Percentiles rank a stretch among this genome's conserved stretches.
Evolutionary conservation across 2,797 vertebrate species (phyloP).

Genomic region (Chelon labrosus): DNA sequence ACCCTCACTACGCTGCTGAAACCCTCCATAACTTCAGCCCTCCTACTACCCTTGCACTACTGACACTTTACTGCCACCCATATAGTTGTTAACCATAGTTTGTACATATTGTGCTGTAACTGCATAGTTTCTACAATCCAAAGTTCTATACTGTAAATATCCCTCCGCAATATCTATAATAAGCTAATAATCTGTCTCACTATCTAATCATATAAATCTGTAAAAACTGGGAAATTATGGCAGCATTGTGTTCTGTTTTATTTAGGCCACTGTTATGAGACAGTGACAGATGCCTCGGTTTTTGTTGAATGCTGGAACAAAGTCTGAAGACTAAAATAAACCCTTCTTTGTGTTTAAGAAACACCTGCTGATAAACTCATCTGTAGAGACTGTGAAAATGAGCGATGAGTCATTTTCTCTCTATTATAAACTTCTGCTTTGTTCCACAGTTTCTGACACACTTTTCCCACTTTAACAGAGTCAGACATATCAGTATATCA

Average conservation of each 20-base stretch:
- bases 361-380: slow-evolving; percentile 2
- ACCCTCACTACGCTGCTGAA: no score
- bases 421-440: no score
- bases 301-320: slow-evolving; percentile 1
- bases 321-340: background rate
- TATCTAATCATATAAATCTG: no score
- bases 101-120: no score
- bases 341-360: background rate
- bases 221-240: background rate
- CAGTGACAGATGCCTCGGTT: slow-evolving; percentile 21
- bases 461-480: background rate
- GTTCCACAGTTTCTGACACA: background rate
- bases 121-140: no score
- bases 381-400: background rate
- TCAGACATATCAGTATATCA: background rate
- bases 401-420: background rate
- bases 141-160: no score
- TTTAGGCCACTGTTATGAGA: slow-evolving; percentile 11
- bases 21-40: no score
- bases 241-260: slow-evolving; percentile 1
- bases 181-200: no score
- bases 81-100: no score
- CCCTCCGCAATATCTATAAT: no score
- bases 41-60: no score
- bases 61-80: no score